phyloP scores from a whole-genome alignment of 2,888 invertebrate species.

The Lasioglossum lativentre region DNA sequence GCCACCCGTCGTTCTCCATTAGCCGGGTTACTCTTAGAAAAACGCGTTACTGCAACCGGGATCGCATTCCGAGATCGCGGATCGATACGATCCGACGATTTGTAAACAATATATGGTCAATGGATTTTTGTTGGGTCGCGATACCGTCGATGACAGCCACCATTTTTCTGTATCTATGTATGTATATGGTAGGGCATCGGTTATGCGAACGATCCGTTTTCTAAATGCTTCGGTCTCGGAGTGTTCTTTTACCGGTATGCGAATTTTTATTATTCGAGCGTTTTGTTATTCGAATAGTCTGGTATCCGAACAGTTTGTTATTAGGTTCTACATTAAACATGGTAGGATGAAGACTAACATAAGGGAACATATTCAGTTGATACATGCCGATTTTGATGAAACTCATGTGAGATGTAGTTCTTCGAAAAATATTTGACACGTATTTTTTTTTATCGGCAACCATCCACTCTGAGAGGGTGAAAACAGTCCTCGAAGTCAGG shows the following conservation, averaged over 20 bases:
- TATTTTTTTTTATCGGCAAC: too few species aligned
- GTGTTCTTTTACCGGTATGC: neutral
- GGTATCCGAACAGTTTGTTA: neutral
- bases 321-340: too few species aligned
- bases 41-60: constrained; percentile 34
- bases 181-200: neutral
- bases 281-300: too few species aligned
- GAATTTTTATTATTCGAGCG: neutral
- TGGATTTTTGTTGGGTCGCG: neutral
- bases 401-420: too few species aligned
- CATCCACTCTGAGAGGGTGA: too few species aligned
- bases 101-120: constrained; percentile 46
- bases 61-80: constrained; percentile 53
- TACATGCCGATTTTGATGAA: too few species aligned
- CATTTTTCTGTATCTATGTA: neutral
- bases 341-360: too few species aligned
- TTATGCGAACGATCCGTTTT: neutral
- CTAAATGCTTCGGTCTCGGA: neutral
- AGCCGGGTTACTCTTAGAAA: constrained; percentile 20
- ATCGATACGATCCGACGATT: constrained; percentile 37
- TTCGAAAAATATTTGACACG: too few species aligned
- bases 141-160: neutral
- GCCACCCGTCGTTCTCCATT: constrained; percentile 38
- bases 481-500: too few species aligned
- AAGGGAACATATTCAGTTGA: too few species aligned